phyloP scores from a whole-genome alignment of 2,797 vertebrate species.

The Tympanoctomys barrerae region DNA sequence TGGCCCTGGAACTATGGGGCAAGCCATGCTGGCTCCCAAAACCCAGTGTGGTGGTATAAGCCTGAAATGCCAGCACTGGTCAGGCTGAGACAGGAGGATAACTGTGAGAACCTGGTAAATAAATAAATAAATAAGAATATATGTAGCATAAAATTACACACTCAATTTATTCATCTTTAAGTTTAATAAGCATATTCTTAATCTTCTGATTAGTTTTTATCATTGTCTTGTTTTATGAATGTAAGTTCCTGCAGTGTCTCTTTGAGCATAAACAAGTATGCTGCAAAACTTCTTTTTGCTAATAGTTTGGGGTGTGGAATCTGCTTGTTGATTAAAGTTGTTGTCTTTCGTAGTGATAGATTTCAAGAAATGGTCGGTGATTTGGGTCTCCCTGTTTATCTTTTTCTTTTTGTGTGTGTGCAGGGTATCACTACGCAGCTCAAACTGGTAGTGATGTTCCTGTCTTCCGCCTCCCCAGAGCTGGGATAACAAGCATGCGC shows the following conservation, averaged over 20 bases:
- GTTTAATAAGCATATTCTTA: constrained; percentile 33
- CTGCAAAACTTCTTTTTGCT: constrained; percentile 19
- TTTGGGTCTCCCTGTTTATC: background rate
- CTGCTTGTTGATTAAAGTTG: background rate
- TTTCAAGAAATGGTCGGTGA: background rate
- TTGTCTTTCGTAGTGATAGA: background rate
- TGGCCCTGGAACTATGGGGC: too few species aligned
- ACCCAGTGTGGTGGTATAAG: too few species aligned
- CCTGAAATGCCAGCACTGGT: too few species aligned
- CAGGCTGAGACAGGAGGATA: too few species aligned
- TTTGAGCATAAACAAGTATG: background rate
- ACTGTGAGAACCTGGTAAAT: too few species aligned
- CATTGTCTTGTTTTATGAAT: constrained; percentile 21
- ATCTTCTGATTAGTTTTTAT: constrained; percentile 1
- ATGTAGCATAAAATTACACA: background rate
- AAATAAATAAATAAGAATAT: background rate
- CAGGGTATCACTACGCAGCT: too few species aligned
- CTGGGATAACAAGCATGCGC: too few species aligned
- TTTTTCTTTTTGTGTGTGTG: too few species aligned
- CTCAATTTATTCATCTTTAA: constrained; percentile 38
- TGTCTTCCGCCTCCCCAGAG: too few species aligned
- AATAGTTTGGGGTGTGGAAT: background rate
- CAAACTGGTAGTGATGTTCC: too few species aligned
- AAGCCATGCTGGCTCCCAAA: too few species aligned
- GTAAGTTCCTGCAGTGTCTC: background rate